A percentile compares a stretch with the other conserved stretches of the same genome.
Evolutionary conservation across 2,797 vertebrate genomes (phyloP).

Genomic region (Phylloscopus collybita): DNA sequence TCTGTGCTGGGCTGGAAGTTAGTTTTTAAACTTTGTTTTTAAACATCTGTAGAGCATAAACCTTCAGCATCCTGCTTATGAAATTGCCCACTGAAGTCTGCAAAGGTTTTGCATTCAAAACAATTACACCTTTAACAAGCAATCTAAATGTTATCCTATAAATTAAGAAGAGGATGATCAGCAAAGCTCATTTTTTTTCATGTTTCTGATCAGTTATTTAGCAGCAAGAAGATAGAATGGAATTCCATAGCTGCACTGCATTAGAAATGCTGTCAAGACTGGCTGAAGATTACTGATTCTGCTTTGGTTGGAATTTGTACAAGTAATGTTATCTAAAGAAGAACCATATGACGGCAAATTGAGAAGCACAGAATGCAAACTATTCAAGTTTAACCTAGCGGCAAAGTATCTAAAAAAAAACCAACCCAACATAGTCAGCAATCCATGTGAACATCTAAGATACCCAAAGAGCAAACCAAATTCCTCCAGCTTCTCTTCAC

Average conservation of each 20-base stretch:
- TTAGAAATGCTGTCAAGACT: slow-evolving; percentile 61
- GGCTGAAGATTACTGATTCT: slow-evolving; percentile 19
- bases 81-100: neutral
- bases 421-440: neutral
- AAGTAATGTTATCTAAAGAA: slow-evolving; percentile 75
- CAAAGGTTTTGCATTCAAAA: neutral
- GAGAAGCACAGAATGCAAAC: slow-evolving; percentile 56
- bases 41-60: neutral
- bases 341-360: slow-evolving; percentile 71
- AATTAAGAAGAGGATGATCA: neutral
- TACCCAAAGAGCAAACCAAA: neutral
- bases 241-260: slow-evolving; percentile 24
- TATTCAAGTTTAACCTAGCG: slow-evolving; percentile 40
- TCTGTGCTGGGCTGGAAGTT: neutral
- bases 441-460: neutral
- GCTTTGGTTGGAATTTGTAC: slow-evolving; percentile 68
- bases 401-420: slow-evolving; percentile 29
- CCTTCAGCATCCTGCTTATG: neutral
- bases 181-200: neutral
- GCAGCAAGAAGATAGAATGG: neutral
- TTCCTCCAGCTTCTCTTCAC: neutral
- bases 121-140: neutral
- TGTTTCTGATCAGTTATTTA: neutral
- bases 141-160: neutral
- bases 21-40: neutral